These are phyloP conservation scores for Numida meleagris DNA, from an alignment of 2,113 vertebrate species.

Conservation along the genomic window DNA sequence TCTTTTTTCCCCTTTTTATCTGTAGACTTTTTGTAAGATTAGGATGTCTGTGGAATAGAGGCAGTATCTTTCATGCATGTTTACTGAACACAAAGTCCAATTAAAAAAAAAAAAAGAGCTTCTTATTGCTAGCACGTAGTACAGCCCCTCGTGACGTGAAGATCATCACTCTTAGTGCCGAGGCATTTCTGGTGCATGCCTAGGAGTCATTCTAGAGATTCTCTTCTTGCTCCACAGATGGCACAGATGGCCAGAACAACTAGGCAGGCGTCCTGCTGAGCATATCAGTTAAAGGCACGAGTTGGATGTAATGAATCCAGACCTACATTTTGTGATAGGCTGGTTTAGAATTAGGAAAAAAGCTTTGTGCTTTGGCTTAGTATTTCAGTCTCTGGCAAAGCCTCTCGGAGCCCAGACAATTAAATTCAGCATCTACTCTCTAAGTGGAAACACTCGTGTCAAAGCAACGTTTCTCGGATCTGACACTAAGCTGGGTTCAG, in stretches of 20 bases:
- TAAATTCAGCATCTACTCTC: neutral
- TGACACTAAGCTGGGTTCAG: neutral
- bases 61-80: neutral
- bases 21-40: neutral
- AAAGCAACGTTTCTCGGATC: neutral
- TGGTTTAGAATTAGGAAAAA: neutral
- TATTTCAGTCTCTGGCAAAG: neutral
- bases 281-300: neutral
- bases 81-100: neutral
- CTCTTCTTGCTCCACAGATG: neutral
- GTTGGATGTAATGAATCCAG: neutral
- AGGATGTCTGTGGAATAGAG: neutral
- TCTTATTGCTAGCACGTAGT: neutral
- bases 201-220: neutral
- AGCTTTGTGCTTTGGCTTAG: neutral
- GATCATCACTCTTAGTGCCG: neutral
- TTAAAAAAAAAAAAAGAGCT: neutral
- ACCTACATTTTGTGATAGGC: neutral
- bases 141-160: neutral
- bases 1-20: neutral
- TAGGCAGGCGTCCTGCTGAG: neutral
- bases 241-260: neutral
- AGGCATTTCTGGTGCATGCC: fast-evolving
- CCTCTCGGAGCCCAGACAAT: neutral
- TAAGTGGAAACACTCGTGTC: neutral